Evolutionary conservation across 1,140 invertebrate species (phyloP).

Genomic region (Portunus trituberculatus): DNA sequence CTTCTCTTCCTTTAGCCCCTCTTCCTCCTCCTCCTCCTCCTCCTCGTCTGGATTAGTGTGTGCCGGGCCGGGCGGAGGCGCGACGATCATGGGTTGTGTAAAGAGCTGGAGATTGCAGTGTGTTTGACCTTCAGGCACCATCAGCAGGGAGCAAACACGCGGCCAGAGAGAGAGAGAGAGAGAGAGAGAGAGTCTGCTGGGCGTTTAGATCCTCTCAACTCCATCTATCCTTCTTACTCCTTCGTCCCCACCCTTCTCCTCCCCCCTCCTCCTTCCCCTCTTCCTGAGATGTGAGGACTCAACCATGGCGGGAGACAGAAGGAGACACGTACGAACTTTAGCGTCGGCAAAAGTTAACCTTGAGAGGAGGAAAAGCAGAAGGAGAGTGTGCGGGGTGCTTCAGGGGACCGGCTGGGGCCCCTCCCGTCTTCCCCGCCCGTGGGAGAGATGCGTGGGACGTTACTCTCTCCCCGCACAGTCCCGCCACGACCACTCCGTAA

Average conservation of each 20-base stretch:
- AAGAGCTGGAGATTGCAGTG: constrained; percentile 10
- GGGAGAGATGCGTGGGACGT: background rate
- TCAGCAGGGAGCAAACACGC: background rate
- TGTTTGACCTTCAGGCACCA: background rate
- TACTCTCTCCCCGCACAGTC: background rate
- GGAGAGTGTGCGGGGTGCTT: background rate
- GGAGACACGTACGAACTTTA: constrained; percentile 12
- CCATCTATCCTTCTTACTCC: background rate
- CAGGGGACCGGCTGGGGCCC: background rate
- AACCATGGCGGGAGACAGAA: background rate
- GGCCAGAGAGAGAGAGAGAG: background rate
- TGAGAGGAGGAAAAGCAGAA: background rate
- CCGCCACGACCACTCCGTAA: background rate
- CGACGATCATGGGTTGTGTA: constrained; percentile 10
- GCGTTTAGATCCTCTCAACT: background rate
- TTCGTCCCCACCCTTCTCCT: background rate
- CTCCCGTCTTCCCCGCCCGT: background rate
- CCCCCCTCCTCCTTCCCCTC: background rate
- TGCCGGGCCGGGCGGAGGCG: background rate
- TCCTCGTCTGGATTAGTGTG: background rate
- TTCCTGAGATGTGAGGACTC: background rate
- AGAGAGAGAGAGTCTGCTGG: background rate
- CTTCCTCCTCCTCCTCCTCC: background rate
- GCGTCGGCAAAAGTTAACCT: background rate
- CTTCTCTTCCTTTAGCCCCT: background rate